Conservation (phyloP, 2,888 invertebrate species). For the Pseudococcus longispinus region DNA sequence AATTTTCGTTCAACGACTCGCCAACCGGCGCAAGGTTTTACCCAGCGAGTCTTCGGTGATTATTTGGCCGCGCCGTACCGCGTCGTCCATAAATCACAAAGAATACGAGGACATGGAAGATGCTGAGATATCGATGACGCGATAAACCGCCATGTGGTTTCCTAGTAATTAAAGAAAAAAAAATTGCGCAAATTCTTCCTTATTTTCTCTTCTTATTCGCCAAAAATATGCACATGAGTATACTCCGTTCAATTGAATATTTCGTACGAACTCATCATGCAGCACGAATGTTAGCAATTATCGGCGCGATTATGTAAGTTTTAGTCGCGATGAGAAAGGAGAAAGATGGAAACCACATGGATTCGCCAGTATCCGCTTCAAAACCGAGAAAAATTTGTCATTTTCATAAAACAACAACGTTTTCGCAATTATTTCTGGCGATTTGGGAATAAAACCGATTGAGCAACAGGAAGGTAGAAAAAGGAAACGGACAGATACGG, state of each 20-base stretch:
- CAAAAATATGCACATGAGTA: background rate
- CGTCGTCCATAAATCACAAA: background rate
- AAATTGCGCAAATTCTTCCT: background rate
- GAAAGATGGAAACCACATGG: background rate
- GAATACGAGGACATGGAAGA: background rate
- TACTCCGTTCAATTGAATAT: background rate
- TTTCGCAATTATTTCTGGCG: background rate
- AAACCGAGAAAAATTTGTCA: background rate
- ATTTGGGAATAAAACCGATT: too few species aligned
- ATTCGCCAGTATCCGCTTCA: background rate
- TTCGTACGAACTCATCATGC: background rate
- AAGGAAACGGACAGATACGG: too few species aligned
- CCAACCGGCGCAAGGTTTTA: too few species aligned
- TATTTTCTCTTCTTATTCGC: background rate
- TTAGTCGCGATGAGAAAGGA: background rate
- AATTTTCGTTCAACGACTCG: background rate
- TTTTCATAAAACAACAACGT: background rate
- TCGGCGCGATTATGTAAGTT: background rate
- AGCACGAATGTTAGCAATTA: background rate
- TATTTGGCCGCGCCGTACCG: too few species aligned
- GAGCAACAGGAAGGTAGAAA: too few species aligned
- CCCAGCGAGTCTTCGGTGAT: background rate
- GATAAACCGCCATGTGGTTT: background rate
- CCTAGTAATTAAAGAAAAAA: background rate
- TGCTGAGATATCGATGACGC: background rate